A percentile compares a stretch with the other conserved stretches of the same genome.
Evolutionary conservation across 2,888 invertebrate species (phyloP).

Genomic region (Loripinus fragilis): DNA sequence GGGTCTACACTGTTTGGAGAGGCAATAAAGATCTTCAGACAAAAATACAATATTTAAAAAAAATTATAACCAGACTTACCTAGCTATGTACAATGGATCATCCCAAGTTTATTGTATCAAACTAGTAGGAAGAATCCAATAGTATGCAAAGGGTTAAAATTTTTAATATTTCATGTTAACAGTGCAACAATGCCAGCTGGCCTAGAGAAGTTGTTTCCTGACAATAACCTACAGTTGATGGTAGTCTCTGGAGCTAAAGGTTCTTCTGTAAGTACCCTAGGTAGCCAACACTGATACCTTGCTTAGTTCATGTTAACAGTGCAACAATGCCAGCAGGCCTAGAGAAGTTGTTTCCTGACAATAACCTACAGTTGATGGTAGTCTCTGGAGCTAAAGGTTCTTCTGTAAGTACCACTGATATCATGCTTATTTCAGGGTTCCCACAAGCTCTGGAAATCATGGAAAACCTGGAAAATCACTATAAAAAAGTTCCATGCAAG

Average conservation of each 20-base stretch:
- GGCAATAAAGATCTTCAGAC: too few species aligned
- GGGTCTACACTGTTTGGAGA: too few species aligned
- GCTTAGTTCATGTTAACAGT: constrained; percentile 82
- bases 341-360: constrained; percentile 93
- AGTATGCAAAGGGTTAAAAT: too few species aligned
- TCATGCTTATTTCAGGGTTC: not conserved
- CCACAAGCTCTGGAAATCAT: too few species aligned
- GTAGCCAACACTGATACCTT: too few species aligned
- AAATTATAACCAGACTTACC: too few species aligned
- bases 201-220: constrained; percentile 93
- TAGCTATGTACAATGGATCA: too few species aligned
- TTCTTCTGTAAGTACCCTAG: constrained; percentile 88
- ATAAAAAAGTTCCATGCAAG: too few species aligned
- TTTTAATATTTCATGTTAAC: constrained; percentile 66
- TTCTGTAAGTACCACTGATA: constrained; percentile 85
- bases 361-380: constrained; percentile 99
- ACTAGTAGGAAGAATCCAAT: too few species aligned
- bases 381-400: constrained; percentile 99
- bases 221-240: constrained; percentile 99
- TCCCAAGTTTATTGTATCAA: too few species aligned
- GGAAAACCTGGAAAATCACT: too few species aligned
- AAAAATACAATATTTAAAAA: too few species aligned
- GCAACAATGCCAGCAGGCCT: constrained; percentile 93
- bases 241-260: constrained; percentile 99
- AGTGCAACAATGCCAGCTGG: constrained; percentile 92